A percentile compares a stretch with the other conserved stretches of the same genome.
Conservation (phyloP, 2,888 invertebrate genomes). For the Tenthredo notha region DNA sequence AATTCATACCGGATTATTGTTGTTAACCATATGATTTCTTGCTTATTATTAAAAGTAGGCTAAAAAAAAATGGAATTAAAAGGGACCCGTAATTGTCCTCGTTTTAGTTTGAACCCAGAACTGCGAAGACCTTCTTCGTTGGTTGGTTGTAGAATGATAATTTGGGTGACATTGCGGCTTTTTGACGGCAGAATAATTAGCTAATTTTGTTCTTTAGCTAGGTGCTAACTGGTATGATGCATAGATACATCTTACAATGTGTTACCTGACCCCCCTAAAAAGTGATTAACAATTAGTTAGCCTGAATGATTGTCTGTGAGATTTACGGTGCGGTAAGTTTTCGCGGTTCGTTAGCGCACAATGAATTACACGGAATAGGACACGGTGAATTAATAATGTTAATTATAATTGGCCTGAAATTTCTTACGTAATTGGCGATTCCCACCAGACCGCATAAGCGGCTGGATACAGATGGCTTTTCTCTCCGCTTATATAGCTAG, state of each 20-base stretch:
- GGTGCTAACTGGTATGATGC: background rate
- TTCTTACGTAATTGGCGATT: constrained; percentile 46
- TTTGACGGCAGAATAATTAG: background rate
- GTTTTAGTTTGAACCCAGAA: background rate
- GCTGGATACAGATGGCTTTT: background rate
- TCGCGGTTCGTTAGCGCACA: constrained; percentile 47
- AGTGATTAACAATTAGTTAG: constrained; percentile 40
- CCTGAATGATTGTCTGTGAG: background rate
- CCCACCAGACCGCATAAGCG: background rate
- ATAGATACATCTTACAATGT: background rate
- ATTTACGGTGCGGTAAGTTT: constrained; percentile 17
- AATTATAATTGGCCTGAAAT: constrained; percentile 50
- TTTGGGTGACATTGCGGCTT: background rate
- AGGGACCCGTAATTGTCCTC: background rate
- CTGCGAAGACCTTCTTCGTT: background rate
- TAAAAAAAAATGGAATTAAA: background rate
- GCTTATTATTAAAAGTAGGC: background rate
- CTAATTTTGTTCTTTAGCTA: background rate
- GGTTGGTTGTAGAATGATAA: background rate
- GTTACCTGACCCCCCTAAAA: constrained; percentile 25
- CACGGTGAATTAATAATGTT: constrained; percentile 41
- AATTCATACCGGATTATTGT: background rate
- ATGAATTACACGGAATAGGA: constrained; percentile 37
- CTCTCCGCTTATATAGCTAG: constrained; percentile 11
- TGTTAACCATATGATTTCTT: background rate